Conservation (phyloP, 2,113 vertebrate species). For the Anseranas semipalmata region DNA sequence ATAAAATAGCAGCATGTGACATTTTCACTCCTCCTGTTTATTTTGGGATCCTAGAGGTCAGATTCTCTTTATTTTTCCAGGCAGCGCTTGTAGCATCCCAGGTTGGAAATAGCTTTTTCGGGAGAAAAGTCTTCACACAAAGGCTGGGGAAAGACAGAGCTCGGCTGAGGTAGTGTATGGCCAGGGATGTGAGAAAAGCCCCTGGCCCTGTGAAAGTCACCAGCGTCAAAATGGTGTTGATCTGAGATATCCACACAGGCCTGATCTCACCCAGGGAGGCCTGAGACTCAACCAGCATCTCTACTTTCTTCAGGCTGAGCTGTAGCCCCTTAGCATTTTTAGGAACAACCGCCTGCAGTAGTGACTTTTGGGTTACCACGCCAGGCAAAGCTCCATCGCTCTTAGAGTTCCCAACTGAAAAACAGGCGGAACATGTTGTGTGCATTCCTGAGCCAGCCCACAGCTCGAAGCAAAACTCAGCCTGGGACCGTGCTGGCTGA, state of each 20-base stretch:
- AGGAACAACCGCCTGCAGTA: not conserved
- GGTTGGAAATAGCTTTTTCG: not conserved
- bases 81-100: not conserved
- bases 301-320: not conserved
- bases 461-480: rapidly evolving
- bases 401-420: not conserved
- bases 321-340: not conserved
- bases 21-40: not conserved
- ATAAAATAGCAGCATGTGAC: not conserved
- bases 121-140: not conserved
- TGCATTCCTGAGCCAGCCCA: not conserved
- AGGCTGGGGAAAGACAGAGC: not conserved
- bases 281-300: not conserved
- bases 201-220: not conserved
- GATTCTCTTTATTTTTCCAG: not conserved
- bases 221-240: not conserved
- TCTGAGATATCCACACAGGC: not conserved
- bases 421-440: not conserved
- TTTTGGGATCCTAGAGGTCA: not conserved
- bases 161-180: not conserved
- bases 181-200: not conserved
- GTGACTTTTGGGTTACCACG: not conserved
- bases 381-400: not conserved
- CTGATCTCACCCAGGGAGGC: not conserved
- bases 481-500: not conserved